Evolutionary conservation across 2,797 vertebrate species (phyloP).

Genomic region (Protosalanx chinensis): DNA sequence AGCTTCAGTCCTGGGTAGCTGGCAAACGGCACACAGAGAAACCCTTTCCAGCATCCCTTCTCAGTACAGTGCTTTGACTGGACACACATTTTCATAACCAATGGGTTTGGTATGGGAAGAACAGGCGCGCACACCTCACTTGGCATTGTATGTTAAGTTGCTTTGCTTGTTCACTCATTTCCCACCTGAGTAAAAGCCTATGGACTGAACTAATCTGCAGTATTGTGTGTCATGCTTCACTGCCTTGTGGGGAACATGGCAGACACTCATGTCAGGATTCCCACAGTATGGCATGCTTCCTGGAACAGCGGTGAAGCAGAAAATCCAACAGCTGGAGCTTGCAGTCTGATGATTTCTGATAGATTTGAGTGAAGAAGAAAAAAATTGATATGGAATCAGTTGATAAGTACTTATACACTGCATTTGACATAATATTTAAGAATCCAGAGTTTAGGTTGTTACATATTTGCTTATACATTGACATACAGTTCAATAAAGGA

Average conservation of each 20-base stretch:
- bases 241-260: not conserved
- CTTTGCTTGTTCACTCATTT: slow-evolving; percentile 1
- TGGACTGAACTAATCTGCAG: not conserved
- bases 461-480: too few relatives aligned
- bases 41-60: not conserved
- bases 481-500: too few relatives aligned
- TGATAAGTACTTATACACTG: not conserved
- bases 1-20: not conserved
- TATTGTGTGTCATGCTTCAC: not conserved
- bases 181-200: not conserved
- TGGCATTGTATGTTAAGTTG: slow-evolving; percentile 1
- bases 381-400: not conserved
- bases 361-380: not conserved
- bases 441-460: too few relatives aligned
- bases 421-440: too few relatives aligned
- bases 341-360: not conserved
- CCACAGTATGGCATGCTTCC: not conserved
- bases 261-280: not conserved
- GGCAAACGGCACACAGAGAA: not conserved
- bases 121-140: not conserved
- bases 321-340: not conserved
- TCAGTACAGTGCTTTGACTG: not conserved
- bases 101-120: not conserved
- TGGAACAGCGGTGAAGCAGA: not conserved
- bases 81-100: not conserved